A percentile compares a stretch with the other conserved stretches of the same genome.
Evolutionary conservation across 2,888 invertebrate genomes (phyloP).

Genomic region (Sympetrum striolatum): DNA sequence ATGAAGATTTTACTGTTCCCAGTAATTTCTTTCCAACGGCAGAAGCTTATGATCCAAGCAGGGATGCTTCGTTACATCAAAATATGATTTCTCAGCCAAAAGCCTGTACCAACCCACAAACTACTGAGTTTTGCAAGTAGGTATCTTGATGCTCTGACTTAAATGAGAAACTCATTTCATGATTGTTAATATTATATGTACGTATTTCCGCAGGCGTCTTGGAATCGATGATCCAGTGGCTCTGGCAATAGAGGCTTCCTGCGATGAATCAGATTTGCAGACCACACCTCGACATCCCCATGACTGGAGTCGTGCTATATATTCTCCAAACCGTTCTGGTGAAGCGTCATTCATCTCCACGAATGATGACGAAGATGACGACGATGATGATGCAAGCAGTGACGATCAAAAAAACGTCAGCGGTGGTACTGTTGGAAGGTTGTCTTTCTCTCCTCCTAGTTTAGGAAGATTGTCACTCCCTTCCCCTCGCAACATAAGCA

Average conservation of each 20-base stretch:
- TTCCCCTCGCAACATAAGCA: neutral
- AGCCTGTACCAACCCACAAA: conserved; percentile 73
- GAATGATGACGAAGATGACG: conserved; percentile 24
- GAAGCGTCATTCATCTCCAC: conserved; percentile 21
- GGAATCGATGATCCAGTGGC: conserved; percentile 83
- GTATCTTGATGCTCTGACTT: neutral
- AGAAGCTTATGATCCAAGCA: conserved; percentile 64
- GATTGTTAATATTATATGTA: neutral
- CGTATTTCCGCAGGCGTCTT: conserved; percentile 59
- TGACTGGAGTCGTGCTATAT: neutral
- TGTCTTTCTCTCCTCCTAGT: conserved; percentile 35
- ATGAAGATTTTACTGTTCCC: conserved; percentile 73
- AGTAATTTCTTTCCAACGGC: conserved; percentile 81
- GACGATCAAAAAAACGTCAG: neutral
- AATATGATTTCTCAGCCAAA: conserved; percentile 49
- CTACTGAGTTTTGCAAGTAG: conserved; percentile 69
- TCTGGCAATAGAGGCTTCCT: conserved; percentile 59
- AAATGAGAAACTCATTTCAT: too few relatives aligned
- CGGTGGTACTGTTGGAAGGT: neutral
- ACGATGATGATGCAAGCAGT: conserved; percentile 5
- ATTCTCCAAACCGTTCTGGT: neutral
- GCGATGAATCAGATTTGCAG: conserved; percentile 38
- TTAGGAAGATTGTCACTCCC: neutral
- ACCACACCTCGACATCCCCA: neutral
- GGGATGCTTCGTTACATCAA: conserved; percentile 55